phyloP scores from a whole-genome alignment of 1,140 invertebrate genomes.

The Megalopta genalis region DNA sequence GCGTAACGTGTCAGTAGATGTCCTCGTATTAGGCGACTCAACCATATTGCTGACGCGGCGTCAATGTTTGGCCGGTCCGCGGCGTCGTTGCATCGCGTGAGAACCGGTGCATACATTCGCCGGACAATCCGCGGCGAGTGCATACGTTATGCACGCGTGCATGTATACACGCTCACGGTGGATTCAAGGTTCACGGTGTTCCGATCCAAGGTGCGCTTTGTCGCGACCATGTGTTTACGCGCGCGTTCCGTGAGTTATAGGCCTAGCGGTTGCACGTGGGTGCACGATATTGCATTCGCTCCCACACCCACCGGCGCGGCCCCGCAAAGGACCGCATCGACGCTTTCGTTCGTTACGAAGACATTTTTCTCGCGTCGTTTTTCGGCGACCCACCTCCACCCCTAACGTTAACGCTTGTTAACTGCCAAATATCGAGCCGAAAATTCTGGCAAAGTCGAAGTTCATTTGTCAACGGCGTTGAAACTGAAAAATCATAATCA shows the following conservation, averaged over 20 bases:
- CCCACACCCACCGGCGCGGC: slow-evolving; percentile 59
- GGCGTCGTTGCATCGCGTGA: slow-evolving; percentile 30
- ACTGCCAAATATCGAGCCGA: too few relatives aligned
- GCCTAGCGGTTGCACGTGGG: slow-evolving; percentile 59
- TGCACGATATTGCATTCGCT: slow-evolving; percentile 63
- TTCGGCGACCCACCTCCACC: neutral
- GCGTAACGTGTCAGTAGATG: too few relatives aligned
- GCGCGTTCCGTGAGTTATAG: slow-evolving; percentile 50
- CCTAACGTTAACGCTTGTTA: too few relatives aligned
- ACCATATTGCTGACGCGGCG: neutral
- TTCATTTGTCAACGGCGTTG: too few relatives aligned
- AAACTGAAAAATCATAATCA: too few relatives aligned
- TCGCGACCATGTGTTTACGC: slow-evolving; percentile 25
- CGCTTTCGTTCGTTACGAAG: slow-evolving; percentile 27
- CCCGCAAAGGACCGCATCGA: slow-evolving; percentile 23
- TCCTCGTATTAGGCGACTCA: too few relatives aligned
- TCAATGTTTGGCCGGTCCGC: neutral
- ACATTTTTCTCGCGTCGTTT: slow-evolving; percentile 21
- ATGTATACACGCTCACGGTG: neutral
- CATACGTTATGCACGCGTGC: neutral
- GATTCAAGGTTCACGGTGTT: slow-evolving; percentile 27
- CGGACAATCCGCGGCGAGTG: neutral
- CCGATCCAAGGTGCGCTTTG: slow-evolving; percentile 39
- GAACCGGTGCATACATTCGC: slow-evolving; percentile 26
- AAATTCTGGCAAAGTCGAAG: too few relatives aligned